phyloP scores from a whole-genome alignment of 2,888 invertebrate genomes.

The Cephus spinipes region DNA sequence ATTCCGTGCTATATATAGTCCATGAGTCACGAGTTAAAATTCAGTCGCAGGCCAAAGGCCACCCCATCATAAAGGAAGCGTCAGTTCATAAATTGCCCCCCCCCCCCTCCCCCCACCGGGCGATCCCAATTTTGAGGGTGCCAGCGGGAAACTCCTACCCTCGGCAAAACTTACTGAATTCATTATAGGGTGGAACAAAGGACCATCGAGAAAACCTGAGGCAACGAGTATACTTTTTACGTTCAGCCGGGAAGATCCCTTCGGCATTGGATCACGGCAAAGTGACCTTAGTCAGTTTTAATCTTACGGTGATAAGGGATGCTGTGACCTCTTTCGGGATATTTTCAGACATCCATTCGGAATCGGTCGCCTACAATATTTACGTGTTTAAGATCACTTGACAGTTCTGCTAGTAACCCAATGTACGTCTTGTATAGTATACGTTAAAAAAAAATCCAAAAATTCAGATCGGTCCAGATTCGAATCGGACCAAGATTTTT shows the following conservation, averaged over 20 bases:
- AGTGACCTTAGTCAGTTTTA: not conserved
- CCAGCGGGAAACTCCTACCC: slow-evolving; percentile 64
- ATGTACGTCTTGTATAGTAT: not conserved
- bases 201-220: slow-evolving; percentile 50
- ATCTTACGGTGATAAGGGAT: not conserved
- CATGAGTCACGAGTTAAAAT: slow-evolving; percentile 61
- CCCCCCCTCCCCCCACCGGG: slow-evolving; percentile 32
- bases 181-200: slow-evolving; percentile 62
- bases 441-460: too few species aligned
- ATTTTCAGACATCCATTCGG: not conserved
- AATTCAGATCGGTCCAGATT: not conserved
- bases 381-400: not conserved
- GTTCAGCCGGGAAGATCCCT: slow-evolving; percentile 25
- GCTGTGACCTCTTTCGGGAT: not conserved
- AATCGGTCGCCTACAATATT: not conserved
- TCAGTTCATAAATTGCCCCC: slow-evolving; percentile 61
- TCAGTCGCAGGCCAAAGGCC: slow-evolving; percentile 54
- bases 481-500: not conserved
- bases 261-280: not conserved
- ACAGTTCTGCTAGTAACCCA: not conserved
- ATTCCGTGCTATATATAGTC: slow-evolving; percentile 9
- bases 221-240: slow-evolving; percentile 45
- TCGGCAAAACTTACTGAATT: slow-evolving; percentile 64
- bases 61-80: slow-evolving; percentile 62
- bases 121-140: slow-evolving; percentile 62